Evolutionary conservation across 2,113 vertebrate species (phyloP).

Genomic region (Callaeas wilsoni): DNA sequence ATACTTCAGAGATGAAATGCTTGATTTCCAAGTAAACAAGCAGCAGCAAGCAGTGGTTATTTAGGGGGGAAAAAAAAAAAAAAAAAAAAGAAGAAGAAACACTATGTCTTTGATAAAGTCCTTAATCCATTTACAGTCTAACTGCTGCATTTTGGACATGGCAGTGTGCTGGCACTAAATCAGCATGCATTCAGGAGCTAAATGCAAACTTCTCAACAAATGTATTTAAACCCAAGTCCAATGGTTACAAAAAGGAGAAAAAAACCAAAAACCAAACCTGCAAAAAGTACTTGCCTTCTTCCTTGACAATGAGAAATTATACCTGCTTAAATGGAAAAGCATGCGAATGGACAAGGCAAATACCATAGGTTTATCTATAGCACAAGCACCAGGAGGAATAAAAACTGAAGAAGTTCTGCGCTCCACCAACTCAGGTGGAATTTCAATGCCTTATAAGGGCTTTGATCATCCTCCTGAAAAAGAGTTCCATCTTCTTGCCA

Average conservation of each 20-base stretch:
- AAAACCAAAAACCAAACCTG: too few relatives aligned
- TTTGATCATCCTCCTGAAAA: not conserved
- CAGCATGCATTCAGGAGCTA: not conserved
- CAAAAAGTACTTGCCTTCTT: not conserved
- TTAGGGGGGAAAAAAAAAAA: not conserved
- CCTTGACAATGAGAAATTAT: not conserved
- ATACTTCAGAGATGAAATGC: not conserved
- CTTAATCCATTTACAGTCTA: not conserved
- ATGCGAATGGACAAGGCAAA: not conserved
- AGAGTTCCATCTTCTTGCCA: not conserved
- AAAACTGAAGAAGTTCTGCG: not conserved
- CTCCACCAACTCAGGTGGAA: not conserved
- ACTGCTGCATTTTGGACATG: not conserved
- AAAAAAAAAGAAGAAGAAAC: not conserved
- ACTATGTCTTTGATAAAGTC: not conserved
- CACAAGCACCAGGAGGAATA: not conserved
- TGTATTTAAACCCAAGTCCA: not conserved
- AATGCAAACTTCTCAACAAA: not conserved
- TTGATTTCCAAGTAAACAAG: not conserved
- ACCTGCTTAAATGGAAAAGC: not conserved
- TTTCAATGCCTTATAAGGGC: not conserved
- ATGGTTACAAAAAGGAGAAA: not conserved
- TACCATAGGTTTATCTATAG: not conserved
- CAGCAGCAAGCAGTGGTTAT: not conserved
- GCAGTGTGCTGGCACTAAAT: not conserved